Evolutionary conservation across 2,888 invertebrate genomes (phyloP).

Genomic region (Drosophila hamatofila): DNA sequence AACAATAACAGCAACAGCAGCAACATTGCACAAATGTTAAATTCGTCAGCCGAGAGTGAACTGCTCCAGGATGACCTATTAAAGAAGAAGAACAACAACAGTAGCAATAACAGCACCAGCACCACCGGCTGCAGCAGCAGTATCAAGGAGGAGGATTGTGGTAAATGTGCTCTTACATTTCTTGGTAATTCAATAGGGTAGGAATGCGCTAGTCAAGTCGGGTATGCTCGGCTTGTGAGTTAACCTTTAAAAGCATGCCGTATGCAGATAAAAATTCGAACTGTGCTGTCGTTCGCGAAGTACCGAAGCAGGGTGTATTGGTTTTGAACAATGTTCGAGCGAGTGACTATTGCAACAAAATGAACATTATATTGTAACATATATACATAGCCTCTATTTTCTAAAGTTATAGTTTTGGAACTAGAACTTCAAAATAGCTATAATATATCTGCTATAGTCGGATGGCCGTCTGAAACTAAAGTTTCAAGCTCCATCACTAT

Average conservation of each 20-base stretch:
- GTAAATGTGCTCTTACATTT: conserved; percentile 36
- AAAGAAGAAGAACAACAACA: conserved; percentile 54
- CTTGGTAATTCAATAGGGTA: neutral
- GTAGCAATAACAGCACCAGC: neutral
- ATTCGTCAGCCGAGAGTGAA: conserved; percentile 57
- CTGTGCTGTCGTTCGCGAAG: no score
- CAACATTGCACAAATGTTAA: conserved; percentile 53
- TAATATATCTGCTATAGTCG: neutral
- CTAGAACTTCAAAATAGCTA: no score
- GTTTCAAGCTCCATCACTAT: neutral
- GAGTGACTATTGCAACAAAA: no score
- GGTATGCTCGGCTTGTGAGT: neutral
- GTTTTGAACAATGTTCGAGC: no score
- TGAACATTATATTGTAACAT: no score
- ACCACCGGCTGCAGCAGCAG: neutral
- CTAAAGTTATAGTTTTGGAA: no score
- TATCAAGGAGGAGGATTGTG: conserved; percentile 74
- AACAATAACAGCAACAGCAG: conserved; percentile 45
- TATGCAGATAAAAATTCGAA: neutral
- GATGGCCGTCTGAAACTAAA: neutral
- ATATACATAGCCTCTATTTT: no score
- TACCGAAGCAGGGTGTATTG: no score
- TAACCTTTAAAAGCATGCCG: neutral
- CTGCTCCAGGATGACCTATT: conserved; percentile 52
- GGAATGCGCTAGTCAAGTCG: no score